These are phyloP conservation scores for Anoura caudifer DNA, from an alignment of 2,113 vertebrate genomes.

Conservation along the genomic window DNA sequence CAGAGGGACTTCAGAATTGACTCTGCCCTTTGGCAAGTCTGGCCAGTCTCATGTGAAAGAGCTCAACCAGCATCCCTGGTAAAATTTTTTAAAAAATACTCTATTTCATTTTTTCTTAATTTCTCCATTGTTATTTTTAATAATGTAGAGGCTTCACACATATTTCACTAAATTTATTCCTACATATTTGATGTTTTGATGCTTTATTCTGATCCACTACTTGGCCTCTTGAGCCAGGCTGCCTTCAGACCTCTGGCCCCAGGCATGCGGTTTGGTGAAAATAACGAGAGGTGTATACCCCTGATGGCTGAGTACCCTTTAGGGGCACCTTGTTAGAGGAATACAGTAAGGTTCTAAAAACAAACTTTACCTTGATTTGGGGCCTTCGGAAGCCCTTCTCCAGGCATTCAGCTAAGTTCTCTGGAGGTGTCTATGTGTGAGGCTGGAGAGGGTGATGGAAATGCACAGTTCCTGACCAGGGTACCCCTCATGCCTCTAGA, in stretches of 20 bases:
- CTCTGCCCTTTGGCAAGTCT: constrained; percentile 11
- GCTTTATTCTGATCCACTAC: not conserved
- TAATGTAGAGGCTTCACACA: not conserved
- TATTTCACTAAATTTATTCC: not conserved
- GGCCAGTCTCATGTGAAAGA: not conserved
- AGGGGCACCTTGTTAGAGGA: not conserved
- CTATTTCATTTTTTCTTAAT: not conserved
- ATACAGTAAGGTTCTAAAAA: not conserved
- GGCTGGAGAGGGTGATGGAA: not conserved
- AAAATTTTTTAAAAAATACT: not conserved
- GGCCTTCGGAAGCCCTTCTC: not conserved
- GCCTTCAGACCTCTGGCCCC: not conserved
- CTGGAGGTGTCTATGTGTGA: not conserved
- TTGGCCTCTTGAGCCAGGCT: not conserved
- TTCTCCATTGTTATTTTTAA: not conserved
- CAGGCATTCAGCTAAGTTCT: not conserved
- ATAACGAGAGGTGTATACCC: not conserved
- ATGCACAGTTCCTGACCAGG: not conserved
- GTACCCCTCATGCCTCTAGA: not conserved
- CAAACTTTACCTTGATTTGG: not conserved
- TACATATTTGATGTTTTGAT: not conserved
- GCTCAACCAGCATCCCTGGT: not conserved
- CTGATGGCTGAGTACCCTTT: not conserved
- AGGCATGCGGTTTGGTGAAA: not conserved
- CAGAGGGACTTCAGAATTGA: constrained; percentile 5